These are phyloP conservation scores for Criorhina ranunculi DNA, from an alignment of 2,888 invertebrate species.

Conservation along the genomic window DNA sequence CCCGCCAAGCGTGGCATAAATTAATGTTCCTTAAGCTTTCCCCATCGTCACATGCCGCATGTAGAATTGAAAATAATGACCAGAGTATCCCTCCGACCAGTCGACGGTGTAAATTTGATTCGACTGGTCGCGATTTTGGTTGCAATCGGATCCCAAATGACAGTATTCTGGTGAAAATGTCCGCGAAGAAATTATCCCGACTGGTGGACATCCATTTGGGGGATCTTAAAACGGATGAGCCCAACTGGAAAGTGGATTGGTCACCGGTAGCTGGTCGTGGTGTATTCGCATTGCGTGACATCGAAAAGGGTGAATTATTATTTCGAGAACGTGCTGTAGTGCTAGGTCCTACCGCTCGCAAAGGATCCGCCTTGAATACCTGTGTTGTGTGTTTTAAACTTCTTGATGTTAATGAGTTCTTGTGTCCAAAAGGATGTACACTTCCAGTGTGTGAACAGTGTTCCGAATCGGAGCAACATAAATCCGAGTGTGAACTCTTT, in stretches of 20 bases:
- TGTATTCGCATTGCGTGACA: conserved; percentile 88
- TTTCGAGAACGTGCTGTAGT: conserved; percentile 90
- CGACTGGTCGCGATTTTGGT: conserved; percentile 70
- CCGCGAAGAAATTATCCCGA: conserved; percentile 79
- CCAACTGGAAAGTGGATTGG: conserved; percentile 87
- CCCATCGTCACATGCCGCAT: conserved; percentile 42
- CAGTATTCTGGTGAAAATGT: conserved; percentile 49
- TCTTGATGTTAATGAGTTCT: conserved; percentile 82
- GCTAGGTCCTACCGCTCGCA: conserved; percentile 88
- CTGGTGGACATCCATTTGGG: conserved; percentile 82
- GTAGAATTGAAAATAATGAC: conserved; percentile 70
- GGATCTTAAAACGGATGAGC: conserved; percentile 80
- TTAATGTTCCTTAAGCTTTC: conserved; percentile 68
- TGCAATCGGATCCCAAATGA: conserved; percentile 47
- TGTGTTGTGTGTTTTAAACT: conserved; percentile 88
- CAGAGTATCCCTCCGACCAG: conserved; percentile 67
- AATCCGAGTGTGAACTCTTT: conserved; percentile 88
- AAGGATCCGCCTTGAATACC: conserved; percentile 85
- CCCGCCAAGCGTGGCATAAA: conserved; percentile 70
- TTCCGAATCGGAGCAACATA: conserved; percentile 86
- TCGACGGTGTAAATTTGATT: conserved; percentile 71
- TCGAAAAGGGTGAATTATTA: conserved; percentile 88
- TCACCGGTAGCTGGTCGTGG: conserved; percentile 90
- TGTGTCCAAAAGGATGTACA: conserved; percentile 88
- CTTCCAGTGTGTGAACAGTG: conserved; percentile 89